A percentile compares a stretch with the other conserved stretches of the same genome.
These are phyloP conservation scores for Antitype chi DNA, from an alignment of 2,888 invertebrate genomes.

Conservation along the genomic window DNA sequence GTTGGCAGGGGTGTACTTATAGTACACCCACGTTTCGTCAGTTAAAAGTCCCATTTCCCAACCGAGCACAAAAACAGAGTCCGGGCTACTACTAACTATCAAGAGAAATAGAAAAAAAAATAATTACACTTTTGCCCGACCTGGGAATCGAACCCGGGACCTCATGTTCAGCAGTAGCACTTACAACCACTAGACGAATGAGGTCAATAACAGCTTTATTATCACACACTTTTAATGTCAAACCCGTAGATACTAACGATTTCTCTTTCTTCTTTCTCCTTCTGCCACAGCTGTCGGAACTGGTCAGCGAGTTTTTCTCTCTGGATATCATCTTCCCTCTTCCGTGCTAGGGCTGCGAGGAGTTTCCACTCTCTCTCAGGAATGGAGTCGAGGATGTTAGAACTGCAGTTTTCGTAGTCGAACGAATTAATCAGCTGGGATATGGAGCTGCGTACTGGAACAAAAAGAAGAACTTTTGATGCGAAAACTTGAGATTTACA, in stretches of 20 bases:
- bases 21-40: too few species aligned
- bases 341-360: conserved; percentile 86
- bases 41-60: too few species aligned
- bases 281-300: conserved; percentile 88
- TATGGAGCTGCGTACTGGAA: conserved; percentile 76
- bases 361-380: conserved; percentile 88
- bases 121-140: too few species aligned
- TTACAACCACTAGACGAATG: too few species aligned
- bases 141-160: too few species aligned
- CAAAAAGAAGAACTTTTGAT: background rate
- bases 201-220: background rate
- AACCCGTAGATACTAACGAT: conserved; percentile 66
- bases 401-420: conserved; percentile 72
- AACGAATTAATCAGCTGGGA: conserved; percentile 74
- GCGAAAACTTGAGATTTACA: background rate
- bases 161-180: too few species aligned
- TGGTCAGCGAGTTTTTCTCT: conserved; percentile 86
- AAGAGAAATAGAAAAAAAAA: too few species aligned
- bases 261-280: conserved; percentile 83
- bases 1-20: too few species aligned
- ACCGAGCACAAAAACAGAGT: too few species aligned
- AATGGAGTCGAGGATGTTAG: conserved; percentile 76
- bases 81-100: too few species aligned
- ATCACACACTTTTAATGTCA: background rate
- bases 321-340: conserved; percentile 84